A percentile compares a stretch with the other conserved stretches of the same genome.
These are phyloP conservation scores for Lymantria dispar DNA, from an alignment of 2,888 invertebrate species.

Conservation along the genomic window DNA sequence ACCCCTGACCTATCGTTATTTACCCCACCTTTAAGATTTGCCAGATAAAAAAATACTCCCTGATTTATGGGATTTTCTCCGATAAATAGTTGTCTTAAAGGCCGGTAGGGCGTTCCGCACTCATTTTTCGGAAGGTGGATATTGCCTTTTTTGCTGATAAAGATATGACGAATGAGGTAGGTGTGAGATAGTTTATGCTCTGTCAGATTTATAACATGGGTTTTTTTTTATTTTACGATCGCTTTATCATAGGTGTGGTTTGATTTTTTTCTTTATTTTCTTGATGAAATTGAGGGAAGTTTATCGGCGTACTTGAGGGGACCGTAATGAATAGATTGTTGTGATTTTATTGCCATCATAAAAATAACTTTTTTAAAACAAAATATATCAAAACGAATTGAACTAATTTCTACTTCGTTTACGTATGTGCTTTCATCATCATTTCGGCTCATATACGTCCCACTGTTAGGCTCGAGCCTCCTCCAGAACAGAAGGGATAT, in stretches of 20 bases:
- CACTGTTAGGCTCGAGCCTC: too few relatives aligned
- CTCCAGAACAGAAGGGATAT: too few relatives aligned
- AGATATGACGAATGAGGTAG: constrained; percentile 69
- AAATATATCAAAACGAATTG: background rate
- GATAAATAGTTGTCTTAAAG: constrained; percentile 79
- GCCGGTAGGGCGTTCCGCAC: constrained; percentile 57
- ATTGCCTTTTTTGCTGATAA: constrained; percentile 74
- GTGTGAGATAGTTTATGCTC: constrained; percentile 54
- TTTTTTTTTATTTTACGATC: constrained; percentile 41
- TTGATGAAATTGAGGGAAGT: constrained; percentile 11
- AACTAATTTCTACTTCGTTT: too few relatives aligned
- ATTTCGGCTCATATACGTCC: too few relatives aligned
- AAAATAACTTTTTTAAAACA: background rate
- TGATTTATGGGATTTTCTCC: constrained; percentile 66
- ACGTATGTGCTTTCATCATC: too few relatives aligned
- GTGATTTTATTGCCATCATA: background rate
- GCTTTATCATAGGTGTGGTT: constrained; percentile 49
- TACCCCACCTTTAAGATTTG: constrained; percentile 60
- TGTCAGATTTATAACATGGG: constrained; percentile 32
- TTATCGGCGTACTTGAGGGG: background rate
- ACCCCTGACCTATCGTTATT: constrained; percentile 38
- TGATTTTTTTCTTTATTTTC: constrained; percentile 13
- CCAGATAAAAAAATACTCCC: constrained; percentile 63
- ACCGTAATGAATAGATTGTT: constrained; percentile 2
- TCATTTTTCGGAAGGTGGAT: constrained; percentile 73